Evolutionary conservation across 2,797 vertebrate genomes (phyloP).

Genomic region (Liasis olivaceus): DNA sequence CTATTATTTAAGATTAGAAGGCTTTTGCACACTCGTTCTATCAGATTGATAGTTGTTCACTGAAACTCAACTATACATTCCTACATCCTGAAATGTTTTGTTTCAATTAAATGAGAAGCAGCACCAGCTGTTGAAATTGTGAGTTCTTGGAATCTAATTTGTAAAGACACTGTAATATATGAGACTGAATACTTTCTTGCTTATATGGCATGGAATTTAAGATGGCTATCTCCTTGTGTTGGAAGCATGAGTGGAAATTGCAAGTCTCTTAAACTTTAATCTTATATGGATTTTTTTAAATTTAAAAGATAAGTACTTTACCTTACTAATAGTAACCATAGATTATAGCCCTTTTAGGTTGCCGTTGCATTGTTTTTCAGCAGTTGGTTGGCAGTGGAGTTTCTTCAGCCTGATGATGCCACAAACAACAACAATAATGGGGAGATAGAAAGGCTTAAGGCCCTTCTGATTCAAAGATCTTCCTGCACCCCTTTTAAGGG

Average conservation of each 20-base stretch:
- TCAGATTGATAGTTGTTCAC: background rate
- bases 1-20: background rate
- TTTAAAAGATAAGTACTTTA: background rate
- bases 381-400: background rate
- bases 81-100: background rate
- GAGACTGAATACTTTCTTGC: background rate
- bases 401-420: background rate
- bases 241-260: background rate
- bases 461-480: background rate
- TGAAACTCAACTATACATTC: background rate
- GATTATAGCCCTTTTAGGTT: background rate
- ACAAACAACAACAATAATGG: background rate
- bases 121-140: background rate
- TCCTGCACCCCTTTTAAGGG: background rate
- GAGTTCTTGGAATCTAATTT: background rate
- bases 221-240: background rate
- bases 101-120: background rate
- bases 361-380: background rate
- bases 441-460: background rate
- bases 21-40: background rate
- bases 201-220: background rate
- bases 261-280: background rate
- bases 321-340: background rate
- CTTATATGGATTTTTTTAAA: background rate
- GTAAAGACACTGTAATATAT: background rate